Evolutionary conservation across 2,113 vertebrate genomes (phyloP), one percentile per base, ranked within the genome.

Genomic region (Antidorcas marsupialis): DNA sequence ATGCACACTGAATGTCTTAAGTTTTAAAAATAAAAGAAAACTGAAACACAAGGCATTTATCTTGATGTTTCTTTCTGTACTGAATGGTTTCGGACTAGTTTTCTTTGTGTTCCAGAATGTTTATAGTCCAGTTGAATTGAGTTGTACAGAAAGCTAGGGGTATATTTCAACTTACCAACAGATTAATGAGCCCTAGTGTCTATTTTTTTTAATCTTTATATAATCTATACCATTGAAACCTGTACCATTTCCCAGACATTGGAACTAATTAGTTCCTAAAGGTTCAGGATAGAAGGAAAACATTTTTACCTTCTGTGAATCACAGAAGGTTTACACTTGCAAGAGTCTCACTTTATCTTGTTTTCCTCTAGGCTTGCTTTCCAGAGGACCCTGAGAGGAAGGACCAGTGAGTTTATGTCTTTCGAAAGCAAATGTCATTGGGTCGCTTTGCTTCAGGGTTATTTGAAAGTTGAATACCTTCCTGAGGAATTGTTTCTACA

Each of bases 401-500:
- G n/a, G 17, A 43, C 25, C 5, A 11, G 30, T 21, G 52, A 71
- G 55, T 3, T 76, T 93, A 96, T 25, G 60, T 97, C 39, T 78
- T 92, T 87, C 47, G 55, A 98, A 98, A 98, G 97, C 96, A 98
- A 98, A 98, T 95, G 52, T 91, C 97, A 98, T 71, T 92, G 93
- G 96, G 88, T 93, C 96, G 93, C 94, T 97, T 96, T 97, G 86
- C 98, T 98, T 98, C 98, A 98, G 98, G 98, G 98, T 98, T 98
- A 98, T 99, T 98, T 98, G 98, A 99, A 98, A 99, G 98, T 98
- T 98, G 98, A 99, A 98, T 98, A 98, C 97, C 98, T 99, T 99
- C 98, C 98, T 96, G 97, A 98, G 92, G 98, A 99, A 98, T 98
- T 98, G 98, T 99, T 99, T 99, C 98, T 98, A 97, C 94, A 97